Evolutionary conservation across 2,888 invertebrate species (phyloP), one percentile per base, ranked within the genome.

Genomic region (Chrysomela aeneicollis): DNA sequence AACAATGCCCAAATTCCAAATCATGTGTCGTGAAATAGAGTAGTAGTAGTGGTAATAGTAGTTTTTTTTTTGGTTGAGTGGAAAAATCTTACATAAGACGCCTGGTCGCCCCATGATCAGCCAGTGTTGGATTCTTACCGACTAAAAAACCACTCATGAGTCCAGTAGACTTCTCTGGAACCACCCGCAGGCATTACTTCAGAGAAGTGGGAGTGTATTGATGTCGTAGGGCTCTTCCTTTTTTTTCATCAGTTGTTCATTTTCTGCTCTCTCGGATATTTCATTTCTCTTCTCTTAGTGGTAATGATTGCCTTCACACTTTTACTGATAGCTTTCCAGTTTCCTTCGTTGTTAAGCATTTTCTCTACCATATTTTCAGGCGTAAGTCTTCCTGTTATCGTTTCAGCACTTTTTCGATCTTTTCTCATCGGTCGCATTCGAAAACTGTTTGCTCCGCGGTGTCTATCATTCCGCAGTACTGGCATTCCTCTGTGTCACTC

Each of bases 201-300:
- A 35, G 12, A 35, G 35, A 35, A 19, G 26, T 6, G 26, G n/a
- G 26, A 35, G 2, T 35, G 10, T 35, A 35, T 35, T 35, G 35
- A 2, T 47, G 19, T 47, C 47, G 47, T 6, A n/a, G 50, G 50
- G 21, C 21, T 10, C 21, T 50, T n/a, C 22, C 35, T 35, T 35
- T 35, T 10, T 35, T 35, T 10, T 35, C 35, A 2, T 9, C 17
- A 10, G 12, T 1, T 47, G 5, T 5, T 10, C 12, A 50, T 21
- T 50, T 21, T 21, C 21, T 21, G 9, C 21, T 50, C 21, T 9
- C 21, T 21, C 5, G 50, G 6, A 10, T 47, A 9, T 47, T 50
- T 10, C 18, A 50, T 19, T 50, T 50, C 18, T 50, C 21, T 50
- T 21, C 50, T 50, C 12, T 50, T 50, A n/a, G 18, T 50, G 18